Percentiles rank a stretch among this genome's conserved stretches.
These are phyloP conservation scores for Hemicrepidius hirtus DNA, from an alignment of 2,888 invertebrate species.

Conservation along the genomic window DNA sequence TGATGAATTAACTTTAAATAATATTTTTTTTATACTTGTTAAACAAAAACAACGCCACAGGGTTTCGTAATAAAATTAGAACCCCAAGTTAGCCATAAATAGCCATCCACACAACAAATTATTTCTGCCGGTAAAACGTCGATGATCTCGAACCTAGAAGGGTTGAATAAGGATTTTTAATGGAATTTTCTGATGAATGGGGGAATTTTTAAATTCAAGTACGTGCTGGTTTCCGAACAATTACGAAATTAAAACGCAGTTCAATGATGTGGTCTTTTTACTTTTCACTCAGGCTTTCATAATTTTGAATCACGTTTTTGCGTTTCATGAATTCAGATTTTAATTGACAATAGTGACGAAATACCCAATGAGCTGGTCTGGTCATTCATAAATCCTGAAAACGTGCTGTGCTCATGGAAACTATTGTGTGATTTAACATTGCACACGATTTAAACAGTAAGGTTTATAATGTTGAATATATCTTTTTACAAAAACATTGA, in stretches of 20 bases:
- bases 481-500: too few species aligned
- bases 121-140: constrained; percentile 27
- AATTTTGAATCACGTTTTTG: neutral
- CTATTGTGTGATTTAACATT: too few species aligned
- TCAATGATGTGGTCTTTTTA: constrained; percentile 1
- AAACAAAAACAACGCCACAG: neutral
- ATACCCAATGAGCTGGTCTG: too few species aligned
- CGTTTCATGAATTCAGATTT: neutral
- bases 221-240: constrained; percentile 17
- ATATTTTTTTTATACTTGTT: neutral
- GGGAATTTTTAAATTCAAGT: neutral
- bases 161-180: constrained; percentile 23
- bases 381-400: too few species aligned
- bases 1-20: too few species aligned
- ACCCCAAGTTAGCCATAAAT: constrained; percentile 25
- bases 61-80: constrained; percentile 12
- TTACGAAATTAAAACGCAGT: constrained; percentile 15
- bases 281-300: neutral
- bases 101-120: constrained; percentile 19
- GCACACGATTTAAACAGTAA: too few species aligned
- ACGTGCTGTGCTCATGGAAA: too few species aligned
- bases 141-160: constrained; percentile 26
- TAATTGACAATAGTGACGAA: neutral
- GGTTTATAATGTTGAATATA: too few species aligned
- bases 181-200: constrained; percentile 26